Evolutionary conservation across 2,888 invertebrate genomes (phyloP).

Genomic region (Erebia palarica): DNA sequence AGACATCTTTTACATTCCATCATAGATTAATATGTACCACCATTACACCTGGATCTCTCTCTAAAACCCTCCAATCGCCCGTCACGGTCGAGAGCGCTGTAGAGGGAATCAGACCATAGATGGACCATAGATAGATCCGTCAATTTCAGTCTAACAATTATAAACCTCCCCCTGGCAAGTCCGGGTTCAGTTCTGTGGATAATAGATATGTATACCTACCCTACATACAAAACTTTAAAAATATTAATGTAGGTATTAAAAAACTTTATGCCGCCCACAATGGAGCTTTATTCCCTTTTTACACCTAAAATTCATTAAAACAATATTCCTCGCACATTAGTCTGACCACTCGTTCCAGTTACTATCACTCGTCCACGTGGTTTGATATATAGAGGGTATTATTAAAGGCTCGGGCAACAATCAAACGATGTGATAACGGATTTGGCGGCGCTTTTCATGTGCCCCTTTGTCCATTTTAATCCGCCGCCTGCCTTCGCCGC

Average conservation of each 20-base stretch:
- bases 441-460: slow-evolving; percentile 77
- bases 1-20: too few relatives aligned
- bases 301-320: slow-evolving; percentile 21
- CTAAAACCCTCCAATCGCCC: too few relatives aligned
- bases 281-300: not conserved
- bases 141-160: too few relatives aligned
- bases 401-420: slow-evolving; percentile 67
- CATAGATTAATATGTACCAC: too few relatives aligned
- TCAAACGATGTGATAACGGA: slow-evolving; percentile 73
- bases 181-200: too few relatives aligned
- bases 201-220: not conserved
- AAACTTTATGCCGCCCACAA: not conserved
- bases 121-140: too few relatives aligned
- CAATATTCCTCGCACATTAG: slow-evolving; percentile 21
- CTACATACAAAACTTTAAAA: not conserved
- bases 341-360: slow-evolving; percentile 32
- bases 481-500: slow-evolving; percentile 56
- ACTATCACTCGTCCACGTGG: slow-evolving; percentile 55
- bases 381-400: slow-evolving; percentile 73
- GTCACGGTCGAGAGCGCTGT: too few relatives aligned
- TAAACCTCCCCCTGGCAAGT: too few relatives aligned
- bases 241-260: not conserved
- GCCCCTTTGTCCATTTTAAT: slow-evolving; percentile 74
- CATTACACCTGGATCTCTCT: too few relatives aligned
- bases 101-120: too few relatives aligned